These are phyloP conservation scores for Chloebia gouldiae DNA, from an alignment of 2,113 vertebrate species.

Conservation along the genomic window DNA sequence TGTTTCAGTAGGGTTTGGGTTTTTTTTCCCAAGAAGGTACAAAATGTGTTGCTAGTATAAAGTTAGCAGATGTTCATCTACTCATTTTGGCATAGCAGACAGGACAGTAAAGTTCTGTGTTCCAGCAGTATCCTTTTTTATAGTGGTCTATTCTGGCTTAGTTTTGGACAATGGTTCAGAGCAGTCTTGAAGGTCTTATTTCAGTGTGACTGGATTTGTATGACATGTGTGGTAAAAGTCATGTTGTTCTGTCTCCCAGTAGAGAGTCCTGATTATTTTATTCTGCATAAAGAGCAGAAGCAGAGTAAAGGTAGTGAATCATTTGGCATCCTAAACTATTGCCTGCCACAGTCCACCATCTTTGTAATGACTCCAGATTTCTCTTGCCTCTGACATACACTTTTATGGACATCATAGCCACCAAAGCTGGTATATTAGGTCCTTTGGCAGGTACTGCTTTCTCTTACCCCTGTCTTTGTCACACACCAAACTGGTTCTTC, in stretches of 20 bases:
- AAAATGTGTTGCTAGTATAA: neutral
- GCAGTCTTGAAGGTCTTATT: neutral
- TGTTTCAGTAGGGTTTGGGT: rapidly evolving
- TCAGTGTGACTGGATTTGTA: neutral
- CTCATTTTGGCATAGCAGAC: neutral
- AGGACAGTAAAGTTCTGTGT: neutral
- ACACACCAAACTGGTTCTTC: neutral
- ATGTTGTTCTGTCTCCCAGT: neutral
- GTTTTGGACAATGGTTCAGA: neutral
- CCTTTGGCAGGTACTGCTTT: neutral
- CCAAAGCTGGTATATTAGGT: neutral
- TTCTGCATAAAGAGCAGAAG: neutral
- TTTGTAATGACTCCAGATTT: neutral
- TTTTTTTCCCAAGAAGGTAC: rapidly evolving
- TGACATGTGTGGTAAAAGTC: neutral
- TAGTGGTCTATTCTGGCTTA: neutral
- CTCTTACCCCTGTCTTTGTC: neutral
- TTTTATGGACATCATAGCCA: neutral
- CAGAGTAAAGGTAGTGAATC: neutral
- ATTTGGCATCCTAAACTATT: neutral
- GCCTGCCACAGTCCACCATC: neutral
- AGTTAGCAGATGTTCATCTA: neutral
- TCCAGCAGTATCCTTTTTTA: neutral
- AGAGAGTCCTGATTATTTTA: neutral
- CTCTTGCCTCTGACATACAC: neutral